Evolutionary conservation across 2,888 invertebrate genomes (phyloP).

Genomic region (Entomobrya multifasciata): DNA sequence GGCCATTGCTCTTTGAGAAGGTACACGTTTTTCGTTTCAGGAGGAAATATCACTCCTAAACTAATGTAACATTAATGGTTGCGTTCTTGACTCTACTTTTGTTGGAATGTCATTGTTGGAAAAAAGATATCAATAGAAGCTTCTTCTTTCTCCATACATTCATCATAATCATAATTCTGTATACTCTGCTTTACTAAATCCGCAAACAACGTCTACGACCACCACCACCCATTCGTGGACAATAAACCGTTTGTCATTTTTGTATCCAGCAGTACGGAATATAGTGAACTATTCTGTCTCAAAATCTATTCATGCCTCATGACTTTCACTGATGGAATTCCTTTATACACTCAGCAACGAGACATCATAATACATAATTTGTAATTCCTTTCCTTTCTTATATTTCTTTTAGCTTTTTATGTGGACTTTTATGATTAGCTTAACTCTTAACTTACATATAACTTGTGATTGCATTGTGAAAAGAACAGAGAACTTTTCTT

Average conservation of each 20-base stretch:
- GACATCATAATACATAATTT: not conserved
- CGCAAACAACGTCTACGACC: not conserved
- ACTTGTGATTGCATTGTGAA: no score
- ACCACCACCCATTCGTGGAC: not conserved
- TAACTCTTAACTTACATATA: not conserved
- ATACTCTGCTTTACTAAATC: not conserved
- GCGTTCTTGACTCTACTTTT: no score
- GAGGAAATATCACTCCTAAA: not conserved
- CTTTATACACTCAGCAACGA: not conserved
- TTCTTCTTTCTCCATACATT: not conserved
- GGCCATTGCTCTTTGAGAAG: not conserved
- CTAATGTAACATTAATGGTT: not conserved
- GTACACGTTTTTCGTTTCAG: not conserved
- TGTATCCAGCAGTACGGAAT: not conserved
- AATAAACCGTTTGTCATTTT: conserved; percentile 37
- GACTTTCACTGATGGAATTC: not conserved
- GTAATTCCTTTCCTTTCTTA: not conserved
- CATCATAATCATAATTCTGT: not conserved
- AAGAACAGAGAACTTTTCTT: not conserved
- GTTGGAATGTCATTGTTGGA: not conserved
- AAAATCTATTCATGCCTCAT: not conserved
- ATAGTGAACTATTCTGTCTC: not conserved
- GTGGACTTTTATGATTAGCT: conserved; percentile 18
- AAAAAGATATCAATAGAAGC: not conserved
- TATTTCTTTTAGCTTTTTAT: conserved; percentile 14